Evolutionary conservation across 2,888 invertebrate species (phyloP).

Genomic region (Morpho achilles): DNA sequence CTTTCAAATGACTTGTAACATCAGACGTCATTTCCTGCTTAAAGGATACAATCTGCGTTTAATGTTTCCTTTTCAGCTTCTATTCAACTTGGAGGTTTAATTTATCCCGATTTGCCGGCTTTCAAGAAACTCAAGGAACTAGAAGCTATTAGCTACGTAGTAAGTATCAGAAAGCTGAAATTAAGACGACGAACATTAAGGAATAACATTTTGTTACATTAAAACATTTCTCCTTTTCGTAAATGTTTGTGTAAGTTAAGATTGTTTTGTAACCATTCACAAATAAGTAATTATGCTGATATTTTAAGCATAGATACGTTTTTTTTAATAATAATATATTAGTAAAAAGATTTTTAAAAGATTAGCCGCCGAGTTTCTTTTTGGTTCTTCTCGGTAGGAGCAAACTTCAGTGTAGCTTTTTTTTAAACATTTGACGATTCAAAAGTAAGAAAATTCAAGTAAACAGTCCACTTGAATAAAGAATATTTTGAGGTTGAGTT

Average conservation of each 20-base stretch:
- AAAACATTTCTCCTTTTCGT: slow-evolving; percentile 1
- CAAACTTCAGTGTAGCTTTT: too few species aligned
- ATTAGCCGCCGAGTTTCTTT: too few species aligned
- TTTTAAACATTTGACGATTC: too few species aligned
- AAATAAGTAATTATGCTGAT: too few species aligned
- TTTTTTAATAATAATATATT: too few species aligned
- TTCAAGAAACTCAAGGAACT: slow-evolving; percentile 25
- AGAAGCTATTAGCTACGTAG: slow-evolving; percentile 23
- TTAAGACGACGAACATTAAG: slow-evolving; percentile 12
- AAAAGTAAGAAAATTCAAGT: too few species aligned
- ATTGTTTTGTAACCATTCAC: not conserved
- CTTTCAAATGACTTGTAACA: slow-evolving; percentile 10
- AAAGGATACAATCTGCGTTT: slow-evolving; percentile 12
- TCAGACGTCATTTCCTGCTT: slow-evolving; percentile 15
- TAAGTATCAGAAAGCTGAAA: slow-evolving; percentile 16
- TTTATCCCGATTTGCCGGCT: slow-evolving; percentile 22
- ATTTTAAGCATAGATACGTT: too few species aligned
- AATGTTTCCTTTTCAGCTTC: slow-evolving; percentile 16
- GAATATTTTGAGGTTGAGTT: too few species aligned
- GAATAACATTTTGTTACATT: slow-evolving; percentile 6
- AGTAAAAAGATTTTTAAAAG: too few species aligned
- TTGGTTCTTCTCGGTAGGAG: too few species aligned
- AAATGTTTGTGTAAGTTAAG: too few species aligned
- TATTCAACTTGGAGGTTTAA: slow-evolving; percentile 21
- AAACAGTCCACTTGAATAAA: too few species aligned